These are phyloP conservation scores for Bathynomus jamesi DNA, from an alignment of 1,140 invertebrate genomes.

Conservation along the genomic window DNA sequence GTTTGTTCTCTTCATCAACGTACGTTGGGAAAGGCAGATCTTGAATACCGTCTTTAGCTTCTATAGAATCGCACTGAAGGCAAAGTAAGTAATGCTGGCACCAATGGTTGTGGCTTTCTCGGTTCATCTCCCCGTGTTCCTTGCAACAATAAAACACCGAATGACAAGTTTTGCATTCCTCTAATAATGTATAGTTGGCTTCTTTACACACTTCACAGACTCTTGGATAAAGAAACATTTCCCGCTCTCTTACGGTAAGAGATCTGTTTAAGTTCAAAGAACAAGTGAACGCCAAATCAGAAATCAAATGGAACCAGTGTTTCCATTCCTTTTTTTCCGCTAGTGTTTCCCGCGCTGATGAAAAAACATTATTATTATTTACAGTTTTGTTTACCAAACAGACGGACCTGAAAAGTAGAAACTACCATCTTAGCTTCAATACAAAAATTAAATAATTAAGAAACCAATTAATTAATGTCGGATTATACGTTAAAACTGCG, in stretches of 20 bases:
- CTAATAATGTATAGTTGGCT: background rate
- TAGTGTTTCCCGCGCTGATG: background rate
- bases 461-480: too few species aligned
- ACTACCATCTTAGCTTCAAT: too few species aligned
- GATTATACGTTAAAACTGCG: too few species aligned
- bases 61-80: constrained; percentile 17
- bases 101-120: constrained; percentile 5
- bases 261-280: constrained; percentile 13
- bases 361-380: background rate
- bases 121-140: constrained; percentile 6
- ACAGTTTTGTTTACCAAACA: background rate
- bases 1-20: constrained; percentile 16
- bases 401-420: background rate
- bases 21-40: constrained; percentile 19
- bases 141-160: constrained; percentile 23
- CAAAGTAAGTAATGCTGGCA: constrained; percentile 8
- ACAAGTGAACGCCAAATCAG: background rate
- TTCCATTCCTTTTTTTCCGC: background rate
- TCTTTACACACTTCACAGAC: constrained; percentile 21
- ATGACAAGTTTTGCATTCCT: constrained; percentile 15
- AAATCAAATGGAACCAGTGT: constrained; percentile 9
- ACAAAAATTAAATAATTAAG: too few species aligned
- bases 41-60: constrained; percentile 21
- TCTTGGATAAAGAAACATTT: constrained; percentile 19
- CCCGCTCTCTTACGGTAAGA: constrained; percentile 10